Conservation (phyloP, 2,113 vertebrate species). For the Perccottus glenii region DNA sequence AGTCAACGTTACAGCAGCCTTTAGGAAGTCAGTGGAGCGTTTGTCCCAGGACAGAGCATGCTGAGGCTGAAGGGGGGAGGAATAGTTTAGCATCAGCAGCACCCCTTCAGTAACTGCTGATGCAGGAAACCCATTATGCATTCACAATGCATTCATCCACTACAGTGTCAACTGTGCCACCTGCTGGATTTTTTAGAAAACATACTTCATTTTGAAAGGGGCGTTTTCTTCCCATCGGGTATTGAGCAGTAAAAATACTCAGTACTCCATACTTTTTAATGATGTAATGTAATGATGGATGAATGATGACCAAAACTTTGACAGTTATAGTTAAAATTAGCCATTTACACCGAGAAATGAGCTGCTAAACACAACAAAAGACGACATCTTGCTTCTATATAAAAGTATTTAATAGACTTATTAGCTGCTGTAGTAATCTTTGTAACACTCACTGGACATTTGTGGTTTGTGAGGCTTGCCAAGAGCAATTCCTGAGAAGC, state of each 20-base stretch:
- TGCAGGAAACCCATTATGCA: slow-evolving; percentile 53
- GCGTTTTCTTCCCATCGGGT: slow-evolving; percentile 27
- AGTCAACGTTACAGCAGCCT: slow-evolving; percentile 5
- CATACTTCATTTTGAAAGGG: slow-evolving; percentile 24
- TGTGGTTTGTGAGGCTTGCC: slow-evolving; percentile 27
- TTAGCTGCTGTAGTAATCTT: slow-evolving; percentile 44
- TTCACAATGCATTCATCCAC: slow-evolving; percentile 44
- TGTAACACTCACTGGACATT: slow-evolving; percentile 34
- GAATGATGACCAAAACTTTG: slow-evolving; percentile 5
- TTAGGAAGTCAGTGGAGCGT: slow-evolving; percentile 15
- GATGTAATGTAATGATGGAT: slow-evolving; percentile 8
- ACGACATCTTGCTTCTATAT: neutral
- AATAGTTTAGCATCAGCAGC: slow-evolving; percentile 50
- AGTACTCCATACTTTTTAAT: slow-evolving; percentile 52
- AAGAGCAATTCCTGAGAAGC: slow-evolving; percentile 41
- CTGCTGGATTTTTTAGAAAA: slow-evolving; percentile 55
- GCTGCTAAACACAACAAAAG: slow-evolving; percentile 17
- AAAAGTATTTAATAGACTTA: slow-evolving; percentile 21
- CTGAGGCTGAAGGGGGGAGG: slow-evolving; percentile 9
- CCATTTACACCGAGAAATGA: neutral
- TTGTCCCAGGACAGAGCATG: slow-evolving; percentile 3
- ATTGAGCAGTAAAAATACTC: slow-evolving; percentile 14
- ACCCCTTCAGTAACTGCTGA: slow-evolving; percentile 59
- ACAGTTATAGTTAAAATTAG: neutral
- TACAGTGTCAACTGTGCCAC: slow-evolving; percentile 60